Evolutionary conservation across 2,888 invertebrate genomes (phyloP), one percentile per base, ranked within the genome.

Genomic region (Chalcis sispes): DNA sequence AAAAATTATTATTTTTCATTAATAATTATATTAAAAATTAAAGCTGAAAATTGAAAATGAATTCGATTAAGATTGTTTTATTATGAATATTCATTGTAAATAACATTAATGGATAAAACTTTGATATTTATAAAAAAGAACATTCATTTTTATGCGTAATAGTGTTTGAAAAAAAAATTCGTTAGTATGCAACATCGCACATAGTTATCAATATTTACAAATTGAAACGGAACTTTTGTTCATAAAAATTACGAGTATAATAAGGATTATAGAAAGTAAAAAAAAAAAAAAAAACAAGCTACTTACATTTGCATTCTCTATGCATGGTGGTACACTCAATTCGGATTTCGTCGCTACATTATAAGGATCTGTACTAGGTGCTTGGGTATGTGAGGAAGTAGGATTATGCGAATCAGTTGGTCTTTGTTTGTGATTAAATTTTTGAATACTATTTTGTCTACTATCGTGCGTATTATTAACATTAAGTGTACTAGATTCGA

Each of bases 321-420:
- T 32, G 29, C 56, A 50, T 72, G 75, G 67, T 71, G 79, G 78
- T 78, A 77, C 67, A 75, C 70, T 80, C 77, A 62, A 72, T 61
- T 75, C 82, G 79, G 84, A 81, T 84, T 85, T 84, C 82, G 82
- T 82, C 82, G 82, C 83, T 83, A 85, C 81, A 80, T 77, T 85
- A 81, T 83, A 81, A 82, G 82, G 81, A 78, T 85, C 82, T 82
- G 81, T 84, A 84, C 80, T 82, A 80, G 85, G 80, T 78, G 77
- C 72, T 61, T 64, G 72, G 75, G 76, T 72, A 23, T 77, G 70
- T 74, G 77, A 64, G 66, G 79, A 67, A 71, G 61, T 70, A 67
- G 77, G 77, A 78, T 23, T 54, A 56, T 61, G 59, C 46, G 13
- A 13, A 23, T 77, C 67, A 56, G 71, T 77, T 62, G 40, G 66